Percentiles rank a stretch among this genome's conserved stretches.
These are phyloP conservation scores for Chironomus tentans DNA, from an alignment of 2,888 invertebrate species.

Conservation along the genomic window DNA sequence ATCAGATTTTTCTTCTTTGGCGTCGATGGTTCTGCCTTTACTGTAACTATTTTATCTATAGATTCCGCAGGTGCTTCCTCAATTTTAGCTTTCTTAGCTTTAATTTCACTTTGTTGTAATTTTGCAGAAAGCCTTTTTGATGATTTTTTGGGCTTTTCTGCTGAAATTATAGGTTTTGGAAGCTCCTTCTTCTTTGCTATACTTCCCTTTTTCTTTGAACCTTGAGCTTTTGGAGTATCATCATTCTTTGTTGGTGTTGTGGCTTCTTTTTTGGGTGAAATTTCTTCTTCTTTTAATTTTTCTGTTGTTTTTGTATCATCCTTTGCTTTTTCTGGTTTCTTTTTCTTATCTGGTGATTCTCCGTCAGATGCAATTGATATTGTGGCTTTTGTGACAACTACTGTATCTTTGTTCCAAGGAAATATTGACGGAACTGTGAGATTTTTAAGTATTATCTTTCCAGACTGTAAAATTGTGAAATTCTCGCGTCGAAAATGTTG, in stretches of 20 bases:
- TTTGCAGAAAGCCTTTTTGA: constrained; percentile 9
- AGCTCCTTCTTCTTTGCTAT: not conserved
- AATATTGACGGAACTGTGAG: constrained; percentile 67
- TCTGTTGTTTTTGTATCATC: constrained; percentile 4
- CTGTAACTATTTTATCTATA: not conserved
- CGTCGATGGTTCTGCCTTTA: not conserved
- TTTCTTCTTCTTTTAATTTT: not conserved
- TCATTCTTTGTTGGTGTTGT: not conserved
- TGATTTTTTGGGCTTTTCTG: not conserved
- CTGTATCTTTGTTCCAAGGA: constrained; percentile 46
- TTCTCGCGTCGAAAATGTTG: constrained; percentile 65
- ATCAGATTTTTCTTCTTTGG: constrained; percentile 14
- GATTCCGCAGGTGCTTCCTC: not conserved
- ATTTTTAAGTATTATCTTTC: constrained; percentile 60
- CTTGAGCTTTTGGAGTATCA: not conserved
- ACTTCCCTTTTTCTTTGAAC: not conserved
- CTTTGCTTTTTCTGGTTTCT: not conserved
- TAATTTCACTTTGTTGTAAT: not conserved
- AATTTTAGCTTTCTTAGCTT: not conserved
- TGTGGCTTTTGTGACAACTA: constrained; percentile 22
- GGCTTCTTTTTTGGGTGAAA: not conserved
- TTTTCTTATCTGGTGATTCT: not conserved
- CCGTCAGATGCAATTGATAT: not conserved
- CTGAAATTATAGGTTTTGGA: not conserved
- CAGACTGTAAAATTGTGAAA: constrained; percentile 59